phyloP scores from a whole-genome alignment of 2,797 vertebrate genomes.

The Muscicapa striata region DNA sequence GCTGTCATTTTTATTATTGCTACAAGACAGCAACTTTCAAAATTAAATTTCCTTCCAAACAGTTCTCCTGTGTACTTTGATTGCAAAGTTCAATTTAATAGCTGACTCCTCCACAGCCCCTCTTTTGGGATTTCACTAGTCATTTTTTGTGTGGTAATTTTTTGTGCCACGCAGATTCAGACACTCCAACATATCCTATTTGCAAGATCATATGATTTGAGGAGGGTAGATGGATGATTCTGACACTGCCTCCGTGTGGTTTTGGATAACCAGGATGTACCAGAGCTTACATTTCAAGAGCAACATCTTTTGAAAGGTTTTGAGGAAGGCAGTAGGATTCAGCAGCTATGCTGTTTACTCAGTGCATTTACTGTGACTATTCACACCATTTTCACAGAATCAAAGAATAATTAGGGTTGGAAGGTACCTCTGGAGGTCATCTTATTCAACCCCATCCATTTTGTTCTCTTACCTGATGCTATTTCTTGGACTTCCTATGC shows the following conservation, averaged over 20 bases:
- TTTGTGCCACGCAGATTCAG: background rate
- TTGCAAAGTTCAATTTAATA: slow-evolving; percentile 8
- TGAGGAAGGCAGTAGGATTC: background rate
- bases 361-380: background rate
- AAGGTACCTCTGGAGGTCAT: background rate
- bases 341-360: background rate
- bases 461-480: background rate
- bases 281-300: background rate
- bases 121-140: background rate
- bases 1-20: slow-evolving; percentile 60
- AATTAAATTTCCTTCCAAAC: slow-evolving; percentile 50
- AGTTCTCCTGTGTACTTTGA: slow-evolving; percentile 14
- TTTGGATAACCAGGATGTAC: background rate
- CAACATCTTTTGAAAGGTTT: background rate
- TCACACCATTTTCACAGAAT: background rate
- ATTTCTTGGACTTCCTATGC: background rate
- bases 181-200: background rate
- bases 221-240: background rate
- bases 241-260: background rate
- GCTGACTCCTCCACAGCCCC: background rate
- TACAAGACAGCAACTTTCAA: slow-evolving; percentile 45
- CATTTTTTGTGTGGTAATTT: background rate
- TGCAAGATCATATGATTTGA: background rate
- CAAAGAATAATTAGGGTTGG: background rate
- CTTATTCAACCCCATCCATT: background rate